Base-by-base conservation (phyloP, 2,888 invertebrate species). In the Dolomedes plantarius region DNA sequence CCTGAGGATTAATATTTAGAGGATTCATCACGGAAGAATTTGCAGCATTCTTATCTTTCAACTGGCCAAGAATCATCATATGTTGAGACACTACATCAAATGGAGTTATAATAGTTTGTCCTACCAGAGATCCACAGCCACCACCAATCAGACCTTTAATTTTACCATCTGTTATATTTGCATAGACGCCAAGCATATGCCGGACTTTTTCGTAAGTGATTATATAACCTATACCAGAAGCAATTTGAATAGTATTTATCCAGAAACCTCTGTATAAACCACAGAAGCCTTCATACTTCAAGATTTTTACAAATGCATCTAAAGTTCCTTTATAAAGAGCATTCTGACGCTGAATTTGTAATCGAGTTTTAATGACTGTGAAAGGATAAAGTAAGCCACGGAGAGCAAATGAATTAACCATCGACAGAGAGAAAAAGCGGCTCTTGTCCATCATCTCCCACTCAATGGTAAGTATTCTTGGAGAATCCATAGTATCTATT, bases 391-490 rank as follows among this genome's bases (percentile, higher is more conserved):
- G 93, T 39, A 95, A 93, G 86, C 93, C 93, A 88, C 94, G 92
- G 90, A 96, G 94, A 88, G 95, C 93, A 89, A 97, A 95, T 68
- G 96, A 96, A 90, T 97, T 98, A 16, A 97, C 92, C 93, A 98
- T 95, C 81, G 97, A 97, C 80, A 98, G 92, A 0, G 98, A 98
- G 90, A 96, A 96, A 91, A 98, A 99, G 91, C 97, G 93, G 93
- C 90, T 97, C 39, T 89, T 98, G 91, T 99, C 96, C 97, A 99
- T 96, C 98, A 99, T 99, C 89, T 97, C 94, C 96, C 98, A 97
- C 92, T 99, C 98, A 88, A 99, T 97, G 6, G 95, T 97, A 31
- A 94, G 95, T 41, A 91, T 89, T 72, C 89, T 89, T 19, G 89
- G 89, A 11, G 89, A 86, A 82, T 89, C 89, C 76, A 89, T 88